phyloP scores from a whole-genome alignment of 2,113 vertebrate species.

The Apteryx owenii region DNA sequence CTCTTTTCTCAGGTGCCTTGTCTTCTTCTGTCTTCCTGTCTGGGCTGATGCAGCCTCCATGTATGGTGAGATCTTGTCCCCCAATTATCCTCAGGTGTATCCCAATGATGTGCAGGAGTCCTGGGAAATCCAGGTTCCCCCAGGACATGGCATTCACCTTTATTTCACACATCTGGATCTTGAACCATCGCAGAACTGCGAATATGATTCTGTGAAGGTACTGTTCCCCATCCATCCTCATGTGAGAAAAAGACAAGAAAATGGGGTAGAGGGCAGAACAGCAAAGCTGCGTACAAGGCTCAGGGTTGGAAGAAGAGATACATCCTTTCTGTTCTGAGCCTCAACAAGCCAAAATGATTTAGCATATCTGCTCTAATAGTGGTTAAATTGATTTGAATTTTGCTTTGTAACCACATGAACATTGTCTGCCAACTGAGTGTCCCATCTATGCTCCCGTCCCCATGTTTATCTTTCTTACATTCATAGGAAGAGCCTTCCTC shows the following conservation, averaged over 20 bases:
- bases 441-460: neutral
- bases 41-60: constrained; percentile 60
- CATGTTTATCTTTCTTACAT: neutral
- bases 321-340: neutral
- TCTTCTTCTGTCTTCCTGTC: constrained; percentile 59
- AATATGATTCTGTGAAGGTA: constrained; percentile 90
- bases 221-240: neutral
- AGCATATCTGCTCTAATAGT: neutral
- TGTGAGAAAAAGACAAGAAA: neutral
- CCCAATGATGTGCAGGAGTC: constrained; percentile 76
- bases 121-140: constrained; percentile 87
- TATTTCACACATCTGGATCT: constrained; percentile 89
- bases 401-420: neutral
- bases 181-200: constrained; percentile 86
- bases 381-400: neutral
- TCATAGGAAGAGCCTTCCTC: neutral
- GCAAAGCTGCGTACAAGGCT: neutral
- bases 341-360: neutral
- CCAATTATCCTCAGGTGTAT: constrained; percentile 88
- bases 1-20: constrained; percentile 60
- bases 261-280: neutral
- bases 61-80: constrained; percentile 90
- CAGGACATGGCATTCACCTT: constrained; percentile 83
- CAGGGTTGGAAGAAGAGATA: neutral
- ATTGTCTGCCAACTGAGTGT: neutral